Evolutionary conservation across 1,140 invertebrate genomes (phyloP).

Genomic region (Neodiprion virginianus): DNA sequence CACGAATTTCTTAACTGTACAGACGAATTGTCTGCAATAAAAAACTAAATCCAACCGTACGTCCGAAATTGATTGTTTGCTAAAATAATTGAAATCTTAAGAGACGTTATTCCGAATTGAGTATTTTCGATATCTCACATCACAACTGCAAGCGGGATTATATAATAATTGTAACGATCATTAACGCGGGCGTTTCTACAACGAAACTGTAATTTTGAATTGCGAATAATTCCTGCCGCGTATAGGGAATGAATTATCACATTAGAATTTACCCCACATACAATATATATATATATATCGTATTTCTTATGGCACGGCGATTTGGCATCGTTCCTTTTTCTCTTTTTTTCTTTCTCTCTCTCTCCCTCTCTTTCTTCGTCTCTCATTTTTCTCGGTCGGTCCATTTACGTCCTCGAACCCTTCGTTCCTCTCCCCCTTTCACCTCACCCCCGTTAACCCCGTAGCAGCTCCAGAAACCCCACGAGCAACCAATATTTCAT

Average conservation of each 20-base stretch:
- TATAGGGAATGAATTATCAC: neutral
- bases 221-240: neutral
- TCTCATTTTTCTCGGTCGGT: neutral
- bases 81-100: no score
- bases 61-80: no score
- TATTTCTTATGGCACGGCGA: neutral
- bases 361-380: neutral
- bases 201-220: neutral
- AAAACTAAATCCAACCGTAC: no score
- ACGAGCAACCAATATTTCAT: slow-evolving; percentile 17
- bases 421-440: neutral
- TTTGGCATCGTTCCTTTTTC: neutral
- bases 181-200: no score
- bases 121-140: no score
- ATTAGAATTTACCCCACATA: neutral
- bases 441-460: neutral
- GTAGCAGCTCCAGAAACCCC: neutral
- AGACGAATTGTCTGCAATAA: no score
- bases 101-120: no score
- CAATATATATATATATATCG: neutral
- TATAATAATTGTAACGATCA: no score
- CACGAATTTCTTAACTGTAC: no score
- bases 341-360: neutral
- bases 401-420: slow-evolving; percentile 1
- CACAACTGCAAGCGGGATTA: no score